Conservation (phyloP, 2,797 vertebrate genomes). For the Orientallactaga sibirica region DNA sequence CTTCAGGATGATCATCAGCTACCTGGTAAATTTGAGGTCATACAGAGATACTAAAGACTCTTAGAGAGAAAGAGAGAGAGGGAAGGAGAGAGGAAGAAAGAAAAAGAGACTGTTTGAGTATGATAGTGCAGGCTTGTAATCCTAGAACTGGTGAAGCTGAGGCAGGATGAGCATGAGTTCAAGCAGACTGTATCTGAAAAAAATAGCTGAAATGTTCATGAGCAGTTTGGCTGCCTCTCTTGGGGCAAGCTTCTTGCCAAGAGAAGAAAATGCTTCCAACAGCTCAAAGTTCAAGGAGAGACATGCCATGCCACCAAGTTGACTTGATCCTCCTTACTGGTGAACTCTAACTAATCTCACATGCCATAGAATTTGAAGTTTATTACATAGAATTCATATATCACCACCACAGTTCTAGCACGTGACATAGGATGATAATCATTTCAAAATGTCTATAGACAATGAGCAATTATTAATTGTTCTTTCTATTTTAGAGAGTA, state of each 20-base stretch:
- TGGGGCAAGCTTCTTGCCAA: neutral
- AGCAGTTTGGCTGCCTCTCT: neutral
- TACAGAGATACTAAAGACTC: no score
- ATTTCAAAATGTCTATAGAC: neutral
- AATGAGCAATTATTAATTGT: neutral
- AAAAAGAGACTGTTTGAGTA: no score
- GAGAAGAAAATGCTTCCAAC: conserved; percentile 19
- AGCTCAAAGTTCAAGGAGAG: neutral
- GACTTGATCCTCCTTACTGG: neutral
- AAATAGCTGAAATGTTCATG: neutral
- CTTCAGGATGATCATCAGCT: neutral
- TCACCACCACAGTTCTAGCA: neutral
- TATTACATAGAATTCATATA: neutral
- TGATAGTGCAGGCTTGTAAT: no score
- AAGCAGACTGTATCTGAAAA: no score
- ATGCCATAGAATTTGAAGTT: neutral
- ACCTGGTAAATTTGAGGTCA: neutral
- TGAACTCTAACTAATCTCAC: neutral
- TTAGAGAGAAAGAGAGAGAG: neutral
- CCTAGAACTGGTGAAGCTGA: no score
- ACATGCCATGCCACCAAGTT: neutral
- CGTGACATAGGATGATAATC: neutral
- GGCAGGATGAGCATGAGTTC: no score
- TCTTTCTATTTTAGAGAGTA: neutral
- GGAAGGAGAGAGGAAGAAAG: no score